phyloP scores from a whole-genome alignment of 2,113 vertebrate genomes.

The Gopherus evgoodei region DNA sequence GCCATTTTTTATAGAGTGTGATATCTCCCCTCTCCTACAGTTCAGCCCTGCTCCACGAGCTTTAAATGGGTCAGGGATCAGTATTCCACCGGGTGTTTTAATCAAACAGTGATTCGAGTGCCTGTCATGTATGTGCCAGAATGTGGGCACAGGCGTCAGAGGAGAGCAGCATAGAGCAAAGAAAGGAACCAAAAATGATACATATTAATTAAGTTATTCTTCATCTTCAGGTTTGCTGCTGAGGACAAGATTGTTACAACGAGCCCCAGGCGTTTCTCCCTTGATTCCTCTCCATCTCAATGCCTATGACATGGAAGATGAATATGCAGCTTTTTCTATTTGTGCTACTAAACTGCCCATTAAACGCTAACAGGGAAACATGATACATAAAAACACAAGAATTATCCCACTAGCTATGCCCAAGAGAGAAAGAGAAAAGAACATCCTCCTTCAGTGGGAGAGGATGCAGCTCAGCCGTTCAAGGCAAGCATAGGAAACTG shows the following conservation, averaged over 20 bases:
- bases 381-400: slow-evolving; percentile 21
- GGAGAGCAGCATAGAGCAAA: slow-evolving; percentile 25
- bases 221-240: slow-evolving; percentile 21
- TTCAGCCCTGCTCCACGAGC: not conserved
- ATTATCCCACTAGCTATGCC: not conserved
- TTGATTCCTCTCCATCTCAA: slow-evolving; percentile 48
- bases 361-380: slow-evolving; percentile 59
- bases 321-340: slow-evolving; percentile 60
- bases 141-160: not conserved
- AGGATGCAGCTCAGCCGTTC: not conserved
- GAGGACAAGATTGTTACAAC: slow-evolving; percentile 52
- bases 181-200: slow-evolving; percentile 25
- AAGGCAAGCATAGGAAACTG: not conserved
- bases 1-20: not conserved
- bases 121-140: not conserved
- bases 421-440: not conserved
- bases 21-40: not conserved
- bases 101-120: not conserved
- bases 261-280: slow-evolving; percentile 35
- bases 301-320: slow-evolving; percentile 48
- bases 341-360: slow-evolving; percentile 63
- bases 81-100: not conserved
- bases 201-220: slow-evolving; percentile 63
- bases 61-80: not conserved
- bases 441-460: not conserved